Percentiles rank a stretch among this genome's conserved stretches.
Conservation (phyloP, 2,888 invertebrate genomes). For the Chymomyza fuscimana region DNA sequence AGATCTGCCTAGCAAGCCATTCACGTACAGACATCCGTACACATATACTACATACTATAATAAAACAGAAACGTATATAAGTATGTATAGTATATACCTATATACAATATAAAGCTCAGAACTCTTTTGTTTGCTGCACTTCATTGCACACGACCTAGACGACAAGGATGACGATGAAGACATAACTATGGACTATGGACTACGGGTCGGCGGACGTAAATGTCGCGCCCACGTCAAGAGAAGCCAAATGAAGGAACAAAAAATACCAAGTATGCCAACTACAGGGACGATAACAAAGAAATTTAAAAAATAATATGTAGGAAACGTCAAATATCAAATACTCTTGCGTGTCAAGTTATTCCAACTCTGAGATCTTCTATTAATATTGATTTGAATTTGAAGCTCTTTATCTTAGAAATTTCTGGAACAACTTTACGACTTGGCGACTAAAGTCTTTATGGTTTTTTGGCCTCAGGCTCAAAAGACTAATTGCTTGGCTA, state of each 20-base stretch:
- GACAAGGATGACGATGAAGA: constrained; percentile 1
- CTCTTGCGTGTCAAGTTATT: background rate
- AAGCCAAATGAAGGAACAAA: constrained; percentile 22
- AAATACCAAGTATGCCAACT: constrained; percentile 23
- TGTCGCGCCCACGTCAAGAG: constrained; percentile 3
- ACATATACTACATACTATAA: background rate
- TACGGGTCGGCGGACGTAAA: background rate
- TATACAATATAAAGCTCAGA: background rate
- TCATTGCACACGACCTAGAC: constrained; percentile 59
- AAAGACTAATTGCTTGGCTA: no score
- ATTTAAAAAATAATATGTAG: background rate
- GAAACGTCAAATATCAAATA: background rate
- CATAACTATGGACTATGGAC: background rate
- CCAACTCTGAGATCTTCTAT: background rate
- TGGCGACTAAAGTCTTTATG: no score
- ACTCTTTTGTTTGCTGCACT: constrained; percentile 61
- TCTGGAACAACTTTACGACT: no score
- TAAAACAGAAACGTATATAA: background rate
- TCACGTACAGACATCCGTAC: constrained; percentile 9
- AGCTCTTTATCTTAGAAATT: no score
- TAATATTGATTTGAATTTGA: no score
- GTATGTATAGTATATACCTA: background rate
- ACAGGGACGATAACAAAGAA: constrained; percentile 19
- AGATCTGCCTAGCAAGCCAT: constrained; percentile 19
- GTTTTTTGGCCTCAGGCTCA: no score